Percentiles rank a stretch among this genome's conserved stretches.
These are phyloP conservation scores for Macropodus opercularis DNA, from an alignment of 2,797 vertebrate species.

Conservation along the genomic window DNA sequence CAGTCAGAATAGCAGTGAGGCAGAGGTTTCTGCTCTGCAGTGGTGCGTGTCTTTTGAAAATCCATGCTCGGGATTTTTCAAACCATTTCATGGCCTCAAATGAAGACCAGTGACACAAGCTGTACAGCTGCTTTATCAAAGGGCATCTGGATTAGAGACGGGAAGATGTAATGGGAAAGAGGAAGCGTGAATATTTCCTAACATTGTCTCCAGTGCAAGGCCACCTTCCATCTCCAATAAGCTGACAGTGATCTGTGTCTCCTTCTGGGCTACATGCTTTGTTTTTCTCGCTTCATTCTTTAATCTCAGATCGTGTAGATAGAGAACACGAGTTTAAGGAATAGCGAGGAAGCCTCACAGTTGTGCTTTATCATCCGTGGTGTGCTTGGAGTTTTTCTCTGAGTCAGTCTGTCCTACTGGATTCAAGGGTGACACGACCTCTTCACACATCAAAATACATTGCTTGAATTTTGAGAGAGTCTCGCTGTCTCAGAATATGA, in stretches of 20 bases:
- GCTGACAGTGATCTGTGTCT: constrained; percentile 70
- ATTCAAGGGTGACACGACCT: constrained; percentile 6
- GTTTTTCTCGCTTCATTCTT: constrained; percentile 48
- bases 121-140: constrained; percentile 51
- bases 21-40: constrained; percentile 39
- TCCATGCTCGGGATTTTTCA: constrained; percentile 51
- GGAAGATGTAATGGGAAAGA: constrained; percentile 9
- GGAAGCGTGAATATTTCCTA: constrained; percentile 33
- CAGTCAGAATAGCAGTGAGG: constrained; percentile 50
- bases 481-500: background rate
- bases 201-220: constrained; percentile 13
- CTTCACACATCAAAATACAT: constrained; percentile 6
- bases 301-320: constrained; percentile 66
- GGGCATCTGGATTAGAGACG: constrained; percentile 41
- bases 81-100: constrained; percentile 55
- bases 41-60: constrained; percentile 41
- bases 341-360: constrained; percentile 45
- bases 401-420: constrained; percentile 8
- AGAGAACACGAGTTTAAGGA: constrained; percentile 43
- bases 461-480: background rate
- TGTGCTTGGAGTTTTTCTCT: constrained; percentile 29
- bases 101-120: constrained; percentile 51
- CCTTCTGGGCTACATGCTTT: constrained; percentile 40
- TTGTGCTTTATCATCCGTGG: constrained; percentile 56
- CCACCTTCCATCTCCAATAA: constrained; percentile 44